Evolutionary conservation across 2,113 vertebrate species (phyloP), one percentile per base, ranked within the genome.

Genomic region (Catharus fuscescens): DNA sequence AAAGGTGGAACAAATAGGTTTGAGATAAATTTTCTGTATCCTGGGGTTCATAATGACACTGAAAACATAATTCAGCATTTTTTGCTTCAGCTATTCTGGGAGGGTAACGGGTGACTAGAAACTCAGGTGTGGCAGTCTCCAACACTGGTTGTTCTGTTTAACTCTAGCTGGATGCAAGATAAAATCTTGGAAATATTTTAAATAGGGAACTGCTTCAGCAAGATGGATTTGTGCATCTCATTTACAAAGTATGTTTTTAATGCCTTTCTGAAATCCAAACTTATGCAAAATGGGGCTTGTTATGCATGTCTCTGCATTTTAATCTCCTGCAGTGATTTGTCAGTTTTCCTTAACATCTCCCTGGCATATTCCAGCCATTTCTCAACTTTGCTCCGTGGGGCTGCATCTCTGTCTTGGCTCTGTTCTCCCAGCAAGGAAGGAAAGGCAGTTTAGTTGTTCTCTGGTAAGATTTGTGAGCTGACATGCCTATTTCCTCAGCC

Each of bases 241-340:
- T 90, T 91, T 87, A 40, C 92, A 87, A 93, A 94, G 83, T 85
- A 91, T 95, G 95, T 92, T 96, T 96, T 96, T 95, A 86, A 82
- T 62, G 86, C 95, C 93, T 79, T 82, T 93, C 57, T 80, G 93
- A 66, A 53, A 81, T 81, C 57, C 34, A 77, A 86, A 88, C 84
- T 81, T 92, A 91, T 88, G 87, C 93, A 87, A 86, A 90, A 91
- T 10, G 25, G 67, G 71, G 54, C 73, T 76, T 29, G 61, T 69
- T 84, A 23, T 88, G 88, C 66, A 12, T 90, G 53, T 92, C 92
- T 70, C 18, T 88, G 92, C 87, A 96, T 97, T 97, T 97, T 95
- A 97, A 96, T 97, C 91, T 92, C 84, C 90, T 86, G 88, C 82
- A 82, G 79, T 86, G 90, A 93, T 92, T 82, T 80, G 52, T 57